These are phyloP conservation scores for Aphelinus atriplicis DNA, from an alignment of 1,140 invertebrate genomes.

Conservation along the genomic window DNA sequence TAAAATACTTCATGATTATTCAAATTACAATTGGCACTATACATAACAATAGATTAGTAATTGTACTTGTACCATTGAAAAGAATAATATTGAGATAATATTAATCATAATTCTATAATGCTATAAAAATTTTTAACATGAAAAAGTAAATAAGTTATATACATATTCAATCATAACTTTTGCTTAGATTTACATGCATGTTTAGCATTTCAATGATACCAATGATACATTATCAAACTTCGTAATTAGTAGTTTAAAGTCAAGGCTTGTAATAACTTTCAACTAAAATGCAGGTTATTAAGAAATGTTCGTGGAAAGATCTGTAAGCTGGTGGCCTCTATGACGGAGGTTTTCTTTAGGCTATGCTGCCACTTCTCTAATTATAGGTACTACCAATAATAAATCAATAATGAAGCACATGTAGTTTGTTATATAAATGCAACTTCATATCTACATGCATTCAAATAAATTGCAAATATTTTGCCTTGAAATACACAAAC, in stretches of 20 bases:
- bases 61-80: conserved; percentile 10
- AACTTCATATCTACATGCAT: conserved; percentile 26
- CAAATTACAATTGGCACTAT: conserved; percentile 22
- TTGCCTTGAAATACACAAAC: conserved; percentile 31
- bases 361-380: conserved; percentile 73
- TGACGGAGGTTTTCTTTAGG: conserved; percentile 73
- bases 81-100: not conserved
- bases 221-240: conserved; percentile 27
- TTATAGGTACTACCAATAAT: conserved; percentile 64
- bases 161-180: conserved; percentile 26
- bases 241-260: conserved; percentile 36
- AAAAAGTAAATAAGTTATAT: conserved; percentile 2
- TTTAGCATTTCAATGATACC: conserved; percentile 25
- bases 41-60: conserved; percentile 20
- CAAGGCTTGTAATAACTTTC: conserved; percentile 56
- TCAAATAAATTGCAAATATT: conserved; percentile 26
- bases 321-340: conserved; percentile 70
- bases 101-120: conserved; percentile 12
- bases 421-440: conserved; percentile 38
- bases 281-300: conserved; percentile 67
- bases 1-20: not conserved
- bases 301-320: conserved; percentile 70
- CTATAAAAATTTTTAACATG: conserved; percentile 28
- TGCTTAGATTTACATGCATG: conserved; percentile 39
- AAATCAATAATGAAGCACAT: conserved; percentile 59